Percentiles rank a stretch among this genome's conserved stretches.
Conservation (phyloP, 2,888 invertebrate species). For the Syritta pipiens region DNA sequence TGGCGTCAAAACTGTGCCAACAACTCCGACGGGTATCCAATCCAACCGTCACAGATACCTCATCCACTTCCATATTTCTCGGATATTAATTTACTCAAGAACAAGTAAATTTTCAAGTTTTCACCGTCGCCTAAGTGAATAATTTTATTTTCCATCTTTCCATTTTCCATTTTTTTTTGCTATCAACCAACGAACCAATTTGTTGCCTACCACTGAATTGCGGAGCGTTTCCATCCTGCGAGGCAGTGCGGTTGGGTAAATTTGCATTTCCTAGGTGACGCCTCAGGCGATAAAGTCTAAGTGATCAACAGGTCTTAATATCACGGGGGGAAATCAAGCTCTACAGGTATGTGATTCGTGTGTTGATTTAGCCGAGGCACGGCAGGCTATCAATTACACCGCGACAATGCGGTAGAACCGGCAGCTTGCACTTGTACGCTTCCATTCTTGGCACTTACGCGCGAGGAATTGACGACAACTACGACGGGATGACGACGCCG, state of each 20-base stretch:
- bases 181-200: background rate
- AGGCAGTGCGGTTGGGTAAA: background rate
- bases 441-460: slow-evolving; percentile 47
- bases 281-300: slow-evolving; percentile 41
- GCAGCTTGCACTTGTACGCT: slow-evolving; percentile 29
- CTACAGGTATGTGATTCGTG: slow-evolving; percentile 2
- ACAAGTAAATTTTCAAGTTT: slow-evolving; percentile 32
- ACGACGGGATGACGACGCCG: background rate
- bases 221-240: background rate
- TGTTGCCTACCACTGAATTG: slow-evolving; percentile 5
- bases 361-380: slow-evolving; percentile 44
- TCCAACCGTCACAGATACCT: slow-evolving; percentile 15
- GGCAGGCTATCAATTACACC: slow-evolving; percentile 32
- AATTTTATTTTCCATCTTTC: background rate
- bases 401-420: slow-evolving; percentile 16
- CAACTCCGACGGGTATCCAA: background rate
- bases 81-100: slow-evolving; percentile 34
- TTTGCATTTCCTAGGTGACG: slow-evolving; percentile 15
- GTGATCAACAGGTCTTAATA: slow-evolving; percentile 52
- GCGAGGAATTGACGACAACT: too few relatives aligned
- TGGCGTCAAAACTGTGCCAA: slow-evolving; percentile 41
- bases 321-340: slow-evolving; percentile 11
- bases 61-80: slow-evolving; percentile 17
- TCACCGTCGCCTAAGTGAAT: slow-evolving; percentile 3
- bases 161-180: too few relatives aligned